These are phyloP conservation scores for Galeopsomyia nigrocyanea DNA, from an alignment of 2,888 invertebrate species.

Conservation along the genomic window DNA sequence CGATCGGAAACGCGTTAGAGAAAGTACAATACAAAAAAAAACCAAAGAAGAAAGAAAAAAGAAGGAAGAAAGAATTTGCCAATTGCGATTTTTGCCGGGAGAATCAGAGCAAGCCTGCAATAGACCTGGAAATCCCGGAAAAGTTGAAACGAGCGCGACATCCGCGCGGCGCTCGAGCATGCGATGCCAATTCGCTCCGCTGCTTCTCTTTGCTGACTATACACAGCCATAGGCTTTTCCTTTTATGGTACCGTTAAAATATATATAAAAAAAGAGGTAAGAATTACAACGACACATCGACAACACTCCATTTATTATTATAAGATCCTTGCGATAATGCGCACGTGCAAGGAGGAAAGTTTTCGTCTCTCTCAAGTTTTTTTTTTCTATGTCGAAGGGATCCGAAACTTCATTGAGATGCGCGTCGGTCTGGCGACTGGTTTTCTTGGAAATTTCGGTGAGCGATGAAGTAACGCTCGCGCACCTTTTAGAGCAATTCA, in stretches of 20 bases:
- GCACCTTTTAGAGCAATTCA: too few relatives aligned
- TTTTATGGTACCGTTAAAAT: constrained; percentile 38
- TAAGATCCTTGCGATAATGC: too few relatives aligned
- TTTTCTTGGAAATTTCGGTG: too few relatives aligned
- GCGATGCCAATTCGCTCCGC: constrained; percentile 30
- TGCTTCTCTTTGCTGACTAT: constrained; percentile 1
- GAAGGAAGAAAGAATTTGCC: too few relatives aligned
- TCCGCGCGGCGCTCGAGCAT: constrained; percentile 17
- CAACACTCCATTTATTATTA: too few relatives aligned
- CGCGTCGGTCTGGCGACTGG: not conserved
- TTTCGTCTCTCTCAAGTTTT: not conserved
- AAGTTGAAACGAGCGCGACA: constrained; percentile 20
- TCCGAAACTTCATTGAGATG: constrained; percentile 3
- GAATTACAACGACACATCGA: not conserved
- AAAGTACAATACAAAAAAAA: too few relatives aligned
- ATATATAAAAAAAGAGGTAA: not conserved
- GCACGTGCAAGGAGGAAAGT: not conserved
- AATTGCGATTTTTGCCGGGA: not conserved
- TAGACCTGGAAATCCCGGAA: constrained; percentile 28
- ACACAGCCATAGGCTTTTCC: constrained; percentile 26
- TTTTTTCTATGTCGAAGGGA: not conserved
- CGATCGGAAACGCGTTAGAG: too few relatives aligned
- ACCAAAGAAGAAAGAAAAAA: too few relatives aligned
- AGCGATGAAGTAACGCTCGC: too few relatives aligned
- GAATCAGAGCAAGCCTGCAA: constrained; percentile 15